These are phyloP conservation scores for Fregetta grallaria DNA, from an alignment of 2,113 vertebrate species.

Conservation along the genomic window DNA sequence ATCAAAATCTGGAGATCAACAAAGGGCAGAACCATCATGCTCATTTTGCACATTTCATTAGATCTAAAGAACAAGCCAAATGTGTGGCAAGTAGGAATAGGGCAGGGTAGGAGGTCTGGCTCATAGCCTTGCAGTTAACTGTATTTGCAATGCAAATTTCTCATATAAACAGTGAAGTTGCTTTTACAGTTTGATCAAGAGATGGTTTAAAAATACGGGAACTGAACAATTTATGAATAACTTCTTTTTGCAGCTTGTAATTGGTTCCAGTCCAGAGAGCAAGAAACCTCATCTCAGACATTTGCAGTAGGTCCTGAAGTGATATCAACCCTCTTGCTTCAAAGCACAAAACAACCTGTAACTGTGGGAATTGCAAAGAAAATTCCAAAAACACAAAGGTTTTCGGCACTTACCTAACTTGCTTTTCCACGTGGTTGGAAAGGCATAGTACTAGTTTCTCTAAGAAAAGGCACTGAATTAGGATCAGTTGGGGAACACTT, in stretches of 20 bases:
- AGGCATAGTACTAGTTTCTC: neutral
- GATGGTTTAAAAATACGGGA: conserved; percentile 16
- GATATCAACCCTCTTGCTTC: neutral
- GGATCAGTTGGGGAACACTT: neutral
- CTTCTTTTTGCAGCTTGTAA: neutral
- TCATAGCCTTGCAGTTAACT: neutral
- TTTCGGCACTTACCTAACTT: neutral
- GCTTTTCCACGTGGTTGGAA: neutral
- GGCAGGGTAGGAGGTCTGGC: conserved; percentile 50
- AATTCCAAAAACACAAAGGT: neutral
- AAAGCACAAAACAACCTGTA: neutral
- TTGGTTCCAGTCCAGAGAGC: neutral
- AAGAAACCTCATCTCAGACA: neutral
- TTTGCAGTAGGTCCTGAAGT: neutral
- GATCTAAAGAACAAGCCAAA: conserved; percentile 23
- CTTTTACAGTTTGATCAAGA: conserved; percentile 10
- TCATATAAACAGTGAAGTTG: neutral
- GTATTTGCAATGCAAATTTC: conserved; percentile 55
- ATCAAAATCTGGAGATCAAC: conserved; percentile 25
- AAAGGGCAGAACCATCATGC: conserved; percentile 10
- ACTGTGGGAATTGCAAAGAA: neutral
- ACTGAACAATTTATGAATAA: neutral
- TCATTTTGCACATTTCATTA: conserved; percentile 60
- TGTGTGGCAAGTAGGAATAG: neutral
- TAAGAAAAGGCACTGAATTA: neutral